Evolutionary conservation across 2,797 vertebrate species (phyloP).

Genomic region (Danio albolineatus): DNA sequence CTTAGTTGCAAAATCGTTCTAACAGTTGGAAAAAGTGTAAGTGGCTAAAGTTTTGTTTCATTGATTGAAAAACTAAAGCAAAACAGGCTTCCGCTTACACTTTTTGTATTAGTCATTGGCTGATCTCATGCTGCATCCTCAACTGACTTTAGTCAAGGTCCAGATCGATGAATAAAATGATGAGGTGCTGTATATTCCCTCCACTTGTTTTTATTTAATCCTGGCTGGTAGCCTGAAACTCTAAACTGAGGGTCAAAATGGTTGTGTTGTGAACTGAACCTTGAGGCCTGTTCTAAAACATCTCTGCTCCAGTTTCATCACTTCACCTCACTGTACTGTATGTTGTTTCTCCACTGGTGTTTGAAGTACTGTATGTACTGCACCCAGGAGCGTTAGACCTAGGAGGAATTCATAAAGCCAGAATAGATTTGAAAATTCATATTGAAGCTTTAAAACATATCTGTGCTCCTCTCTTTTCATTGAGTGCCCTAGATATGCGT

Average conservation of each 20-base stretch:
- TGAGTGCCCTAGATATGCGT: slow-evolving; percentile 11
- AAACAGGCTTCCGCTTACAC: background rate
- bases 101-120: background rate
- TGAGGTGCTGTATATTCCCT: background rate
- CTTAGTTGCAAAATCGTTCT: background rate
- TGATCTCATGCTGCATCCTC: background rate
- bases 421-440: background rate
- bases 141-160: background rate
- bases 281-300: slow-evolving; percentile 1
- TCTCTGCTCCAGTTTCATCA: background rate
- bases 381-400: background rate
- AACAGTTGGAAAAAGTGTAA: background rate
- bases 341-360: background rate
- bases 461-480: slow-evolving; percentile 1
- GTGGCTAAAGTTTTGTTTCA: background rate
- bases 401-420: background rate
- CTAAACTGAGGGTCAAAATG: slow-evolving; percentile 7
- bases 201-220: background rate
- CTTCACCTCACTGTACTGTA: background rate
- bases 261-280: slow-evolving; percentile 6
- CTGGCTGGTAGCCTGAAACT: background rate
- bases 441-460: slow-evolving; percentile 2
- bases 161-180: slow-evolving; percentile 27
- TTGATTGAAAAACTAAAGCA: background rate
- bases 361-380: background rate